Percentiles rank a stretch among this genome's conserved stretches.
phyloP scores from a whole-genome alignment of 2,113 vertebrate genomes.

The Phalacrocorax aristotelis region DNA sequence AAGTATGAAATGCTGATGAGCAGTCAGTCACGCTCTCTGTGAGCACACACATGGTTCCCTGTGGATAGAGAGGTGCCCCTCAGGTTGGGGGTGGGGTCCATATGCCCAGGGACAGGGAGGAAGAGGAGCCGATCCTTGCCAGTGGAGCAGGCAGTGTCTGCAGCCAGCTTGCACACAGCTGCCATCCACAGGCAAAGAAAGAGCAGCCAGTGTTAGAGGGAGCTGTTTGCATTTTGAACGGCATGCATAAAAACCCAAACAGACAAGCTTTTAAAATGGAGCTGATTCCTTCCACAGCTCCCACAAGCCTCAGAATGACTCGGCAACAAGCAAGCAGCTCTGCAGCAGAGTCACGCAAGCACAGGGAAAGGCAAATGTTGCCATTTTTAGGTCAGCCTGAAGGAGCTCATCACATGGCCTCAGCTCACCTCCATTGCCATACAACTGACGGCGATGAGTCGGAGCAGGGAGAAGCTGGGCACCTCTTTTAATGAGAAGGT shows the following conservation, averaged over 20 bases:
- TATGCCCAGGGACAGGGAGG: not conserved
- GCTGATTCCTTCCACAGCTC: constrained; percentile 16
- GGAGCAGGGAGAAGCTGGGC: not conserved
- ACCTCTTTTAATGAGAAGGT: not conserved
- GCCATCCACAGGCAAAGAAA: constrained; percentile 27
- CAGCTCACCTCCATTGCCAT: not conserved
- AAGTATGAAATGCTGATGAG: constrained; percentile 48
- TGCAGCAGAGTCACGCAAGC: constrained; percentile 20
- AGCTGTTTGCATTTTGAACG: not conserved
- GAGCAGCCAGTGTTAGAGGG: not conserved
- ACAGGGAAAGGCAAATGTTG: not conserved
- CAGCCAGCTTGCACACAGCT: constrained; percentile 27
- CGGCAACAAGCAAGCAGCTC: constrained; percentile 30
- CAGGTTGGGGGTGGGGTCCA: not conserved
- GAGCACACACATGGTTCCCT: not conserved
- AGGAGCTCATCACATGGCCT: not conserved
- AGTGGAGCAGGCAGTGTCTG: not conserved
- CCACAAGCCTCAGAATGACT: not conserved
- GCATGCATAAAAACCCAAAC: constrained; percentile 49
- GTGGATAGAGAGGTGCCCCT: not conserved
- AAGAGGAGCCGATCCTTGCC: not conserved
- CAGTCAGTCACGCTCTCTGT: not conserved
- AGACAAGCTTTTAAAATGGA: not conserved
- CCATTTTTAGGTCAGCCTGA: constrained; percentile 4
- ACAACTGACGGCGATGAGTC: not conserved